Evolutionary conservation across 2,888 invertebrate species (phyloP).

Genomic region (Acronicta alni): DNA sequence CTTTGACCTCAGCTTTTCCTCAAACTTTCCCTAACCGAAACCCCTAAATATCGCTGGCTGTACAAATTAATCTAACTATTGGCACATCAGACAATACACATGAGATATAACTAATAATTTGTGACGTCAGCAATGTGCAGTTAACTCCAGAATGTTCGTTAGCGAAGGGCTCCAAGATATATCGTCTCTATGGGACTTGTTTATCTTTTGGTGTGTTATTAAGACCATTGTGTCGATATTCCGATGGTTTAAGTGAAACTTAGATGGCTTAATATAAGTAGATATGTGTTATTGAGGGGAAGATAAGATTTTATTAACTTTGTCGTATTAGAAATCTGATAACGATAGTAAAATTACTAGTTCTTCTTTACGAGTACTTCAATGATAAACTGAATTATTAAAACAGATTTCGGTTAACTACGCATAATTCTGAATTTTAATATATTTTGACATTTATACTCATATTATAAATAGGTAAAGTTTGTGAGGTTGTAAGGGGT

Average conservation of each 20-base stretch:
- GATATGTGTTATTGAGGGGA: slow-evolving; percentile 39
- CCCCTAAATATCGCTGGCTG: slow-evolving; percentile 54
- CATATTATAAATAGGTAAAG: too few relatives aligned
- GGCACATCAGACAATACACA: slow-evolving; percentile 73
- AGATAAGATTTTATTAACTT: slow-evolving; percentile 1
- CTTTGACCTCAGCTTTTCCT: slow-evolving; percentile 47
- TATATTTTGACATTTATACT: too few relatives aligned
- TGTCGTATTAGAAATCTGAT: neutral
- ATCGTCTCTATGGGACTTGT: slow-evolving; percentile 80
- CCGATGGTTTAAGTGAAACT: slow-evolving; percentile 64
- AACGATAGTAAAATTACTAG: neutral
- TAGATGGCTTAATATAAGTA: slow-evolving; percentile 53
- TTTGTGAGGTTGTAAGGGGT: too few relatives aligned
- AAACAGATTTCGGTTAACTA: too few relatives aligned
- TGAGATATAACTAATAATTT: slow-evolving; percentile 70
- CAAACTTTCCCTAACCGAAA: slow-evolving; percentile 45
- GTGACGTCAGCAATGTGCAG: slow-evolving; percentile 72
- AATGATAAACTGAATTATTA: too few relatives aligned
- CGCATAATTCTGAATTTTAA: too few relatives aligned
- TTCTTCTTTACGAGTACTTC: too few relatives aligned
- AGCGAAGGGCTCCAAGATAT: slow-evolving; percentile 70
- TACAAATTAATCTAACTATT: slow-evolving; percentile 69
- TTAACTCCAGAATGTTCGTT: slow-evolving; percentile 64
- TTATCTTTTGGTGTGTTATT: slow-evolving; percentile 74
- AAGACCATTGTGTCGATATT: slow-evolving; percentile 71